phyloP scores from a whole-genome alignment of 2,113 vertebrate genomes.

The Azemiops feae region DNA sequence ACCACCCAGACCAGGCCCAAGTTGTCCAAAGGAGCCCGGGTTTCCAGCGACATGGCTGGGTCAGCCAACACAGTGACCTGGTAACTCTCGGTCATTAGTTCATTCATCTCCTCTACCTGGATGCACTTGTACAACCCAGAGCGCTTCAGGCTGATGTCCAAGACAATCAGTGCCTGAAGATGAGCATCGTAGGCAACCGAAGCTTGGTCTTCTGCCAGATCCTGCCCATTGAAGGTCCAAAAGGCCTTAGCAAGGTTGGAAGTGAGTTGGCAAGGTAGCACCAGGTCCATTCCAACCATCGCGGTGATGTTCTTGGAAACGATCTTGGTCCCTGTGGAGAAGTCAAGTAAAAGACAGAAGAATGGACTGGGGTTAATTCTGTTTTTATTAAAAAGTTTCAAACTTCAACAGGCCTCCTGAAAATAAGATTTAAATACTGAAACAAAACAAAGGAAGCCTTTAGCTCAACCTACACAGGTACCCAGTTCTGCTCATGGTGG shows the following conservation, averaged over 20 bases:
- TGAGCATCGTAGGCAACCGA: slow-evolving; percentile 75
- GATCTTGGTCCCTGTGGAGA: slow-evolving; percentile 68
- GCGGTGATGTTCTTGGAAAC: slow-evolving; percentile 84
- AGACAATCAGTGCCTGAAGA: slow-evolving; percentile 82
- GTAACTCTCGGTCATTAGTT: slow-evolving; percentile 81
- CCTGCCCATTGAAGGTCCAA: slow-evolving; percentile 85
- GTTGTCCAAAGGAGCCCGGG: slow-evolving; percentile 82
- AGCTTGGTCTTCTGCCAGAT: slow-evolving; percentile 68
- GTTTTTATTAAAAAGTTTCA: not conserved
- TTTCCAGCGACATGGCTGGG: slow-evolving; percentile 80
- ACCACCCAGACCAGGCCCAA: slow-evolving; percentile 90
- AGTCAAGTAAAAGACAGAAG: not conserved
- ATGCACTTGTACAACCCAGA: slow-evolving; percentile 84
- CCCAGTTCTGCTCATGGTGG: not conserved
- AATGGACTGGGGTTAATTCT: not conserved
- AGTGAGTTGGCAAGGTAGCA: slow-evolving; percentile 87
- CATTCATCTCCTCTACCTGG: slow-evolving; percentile 83
- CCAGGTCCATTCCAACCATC: slow-evolving; percentile 87
- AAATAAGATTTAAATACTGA: not conserved
- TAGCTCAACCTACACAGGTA: not conserved
- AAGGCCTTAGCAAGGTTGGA: slow-evolving; percentile 88
- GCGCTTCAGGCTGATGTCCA: slow-evolving; percentile 74
- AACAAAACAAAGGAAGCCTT: not conserved
- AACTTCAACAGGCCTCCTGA: not conserved
- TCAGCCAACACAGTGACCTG: slow-evolving; percentile 80